Conservation (phyloP, 2,113 vertebrate genomes). For the Psittacula cyanocephala region DNA sequence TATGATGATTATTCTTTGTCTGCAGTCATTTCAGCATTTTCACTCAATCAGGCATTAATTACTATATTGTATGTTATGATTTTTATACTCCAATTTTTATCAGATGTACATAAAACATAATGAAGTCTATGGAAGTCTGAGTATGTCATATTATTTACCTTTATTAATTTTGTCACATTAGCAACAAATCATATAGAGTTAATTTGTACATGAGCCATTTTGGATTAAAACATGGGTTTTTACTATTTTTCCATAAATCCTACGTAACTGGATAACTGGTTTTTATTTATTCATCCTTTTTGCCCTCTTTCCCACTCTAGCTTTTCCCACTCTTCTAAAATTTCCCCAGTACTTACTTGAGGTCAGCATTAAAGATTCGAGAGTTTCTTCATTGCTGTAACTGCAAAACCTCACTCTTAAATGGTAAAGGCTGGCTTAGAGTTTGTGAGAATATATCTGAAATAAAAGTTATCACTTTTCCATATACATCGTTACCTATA, state of each 20-base stretch:
- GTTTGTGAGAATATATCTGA: neutral
- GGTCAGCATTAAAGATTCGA: constrained; percentile 39
- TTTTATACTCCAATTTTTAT: neutral
- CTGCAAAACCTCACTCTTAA: neutral
- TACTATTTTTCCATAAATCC: neutral
- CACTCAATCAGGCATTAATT: neutral
- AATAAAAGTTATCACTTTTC: neutral
- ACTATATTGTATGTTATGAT: neutral
- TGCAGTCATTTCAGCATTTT: neutral
- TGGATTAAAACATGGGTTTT: neutral
- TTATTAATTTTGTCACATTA: neutral
- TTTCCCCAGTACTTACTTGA: neutral
- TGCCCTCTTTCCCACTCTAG: neutral
- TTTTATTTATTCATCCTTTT: constrained; percentile 17
- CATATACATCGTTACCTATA: neutral
- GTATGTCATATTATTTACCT: neutral
- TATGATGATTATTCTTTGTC: neutral
- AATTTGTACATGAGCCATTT: neutral
- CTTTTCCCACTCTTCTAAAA: neutral
- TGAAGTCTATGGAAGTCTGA: neutral
- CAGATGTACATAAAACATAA: neutral
- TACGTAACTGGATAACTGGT: neutral
- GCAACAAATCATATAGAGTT: neutral
- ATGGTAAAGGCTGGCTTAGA: neutral
- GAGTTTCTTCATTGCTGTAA: neutral